A percentile compares a stretch with the other conserved stretches of the same genome.
Evolutionary conservation across 2,888 invertebrate genomes (phyloP).

Genomic region (Lacanobia wlatinum): DNA sequence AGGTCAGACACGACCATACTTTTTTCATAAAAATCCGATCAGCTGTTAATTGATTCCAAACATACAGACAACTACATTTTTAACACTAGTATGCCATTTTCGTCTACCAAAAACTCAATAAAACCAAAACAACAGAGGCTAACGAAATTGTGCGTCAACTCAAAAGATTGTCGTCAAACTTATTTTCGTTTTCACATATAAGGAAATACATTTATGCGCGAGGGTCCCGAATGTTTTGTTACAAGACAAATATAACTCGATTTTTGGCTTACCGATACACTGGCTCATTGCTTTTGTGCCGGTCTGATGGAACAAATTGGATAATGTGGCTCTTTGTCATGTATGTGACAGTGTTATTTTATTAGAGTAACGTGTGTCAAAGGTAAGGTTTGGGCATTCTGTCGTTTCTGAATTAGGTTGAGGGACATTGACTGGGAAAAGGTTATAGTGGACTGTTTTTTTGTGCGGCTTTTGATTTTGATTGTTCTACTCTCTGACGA

Average conservation of each 20-base stretch:
- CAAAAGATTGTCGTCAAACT: slow-evolving; percentile 60
- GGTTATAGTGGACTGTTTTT: not conserved
- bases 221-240: slow-evolving; percentile 49
- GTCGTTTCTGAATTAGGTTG: slow-evolving; percentile 45
- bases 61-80: not conserved
- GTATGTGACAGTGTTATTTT: slow-evolving; percentile 60
- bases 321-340: slow-evolving; percentile 73
- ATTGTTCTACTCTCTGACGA: too few relatives aligned
- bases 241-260: slow-evolving; percentile 65
- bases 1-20: too few relatives aligned
- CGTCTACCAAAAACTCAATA: slow-evolving; percentile 35
- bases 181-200: slow-evolving; percentile 50
- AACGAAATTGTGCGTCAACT: slow-evolving; percentile 55
- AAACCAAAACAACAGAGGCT: slow-evolving; percentile 42
- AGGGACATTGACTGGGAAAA: slow-evolving; percentile 12
- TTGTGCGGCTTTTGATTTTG: slow-evolving; percentile 1
- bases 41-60: too few relatives aligned
- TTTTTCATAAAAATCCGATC: too few relatives aligned
- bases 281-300: slow-evolving; percentile 79
- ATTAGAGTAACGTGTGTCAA: slow-evolving; percentile 56
- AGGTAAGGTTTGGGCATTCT: slow-evolving; percentile 43
- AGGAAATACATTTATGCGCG: slow-evolving; percentile 54
- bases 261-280: slow-evolving; percentile 77
- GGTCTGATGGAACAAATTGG: slow-evolving; percentile 76
- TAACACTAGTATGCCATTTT: slow-evolving; percentile 8